Evolutionary conservation across 2,888 invertebrate species (phyloP), one percentile per base, ranked within the genome.

Genomic region (Drosophila mulleri): DNA sequence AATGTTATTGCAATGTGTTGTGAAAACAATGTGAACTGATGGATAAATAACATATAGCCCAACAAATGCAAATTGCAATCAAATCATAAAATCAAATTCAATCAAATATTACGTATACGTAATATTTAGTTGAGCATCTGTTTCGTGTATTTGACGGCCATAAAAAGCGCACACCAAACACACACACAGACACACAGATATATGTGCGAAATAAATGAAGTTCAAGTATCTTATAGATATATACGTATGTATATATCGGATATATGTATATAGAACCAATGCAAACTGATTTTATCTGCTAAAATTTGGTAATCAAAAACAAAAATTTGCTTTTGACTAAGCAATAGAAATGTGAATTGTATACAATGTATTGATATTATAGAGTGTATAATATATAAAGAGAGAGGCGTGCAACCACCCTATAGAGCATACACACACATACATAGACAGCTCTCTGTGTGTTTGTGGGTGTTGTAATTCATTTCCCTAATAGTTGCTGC

Each of bases 401-500:
- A 56, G 67, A 16, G 14, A 75, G 47, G 69, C 78, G 69, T 72
- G 68, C 68, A 87, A 83, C 75, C 72, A 74, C 78, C 67, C 63
- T 63, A 66, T 32, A 67, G 8, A 29, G 29, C 37, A 52, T 42
- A 70, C 52, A 53, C 23, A 35, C 52, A 37, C n/a, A 37, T n/a
- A 12, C 8, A 41, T 6, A 42, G 14, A 42, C 18, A 32, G 11
- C 0, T 42, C 5, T 42, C 1, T 26, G 7, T 26, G 7, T 26
- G 7, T 63, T 16, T 53, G 6, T 76, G 69, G 65, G 63, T 70
- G 44, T 37, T 60, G 61, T 44, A 79, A 78, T 82, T 72, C 71
- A 77, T 80, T 87, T 80, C 72, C 76, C 87, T 82, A 82, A 85
- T 86, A 75, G 84, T 78, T 72, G 78, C 69, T 79, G 79, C 74